Percentiles rank a stretch among this genome's conserved stretches.
Evolutionary conservation across 2,113 vertebrate species (phyloP).

Genomic region (Vulpes lagopus): DNA sequence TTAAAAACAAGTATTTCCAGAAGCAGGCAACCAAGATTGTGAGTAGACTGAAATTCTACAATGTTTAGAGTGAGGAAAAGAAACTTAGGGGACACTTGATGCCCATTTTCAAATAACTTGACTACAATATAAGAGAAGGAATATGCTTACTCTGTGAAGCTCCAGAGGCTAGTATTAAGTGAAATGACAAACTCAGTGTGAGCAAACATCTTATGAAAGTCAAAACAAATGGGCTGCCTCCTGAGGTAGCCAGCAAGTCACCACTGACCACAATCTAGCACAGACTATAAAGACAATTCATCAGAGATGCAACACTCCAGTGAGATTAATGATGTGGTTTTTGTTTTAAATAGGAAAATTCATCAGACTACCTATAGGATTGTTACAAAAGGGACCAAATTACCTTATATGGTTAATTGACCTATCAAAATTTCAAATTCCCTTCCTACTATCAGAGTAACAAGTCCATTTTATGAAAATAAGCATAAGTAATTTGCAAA

Average conservation of each 20-base stretch:
- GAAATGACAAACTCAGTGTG: not conserved
- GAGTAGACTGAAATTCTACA: not conserved
- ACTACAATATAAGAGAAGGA: not conserved
- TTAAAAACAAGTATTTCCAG: slow-evolving; percentile 43
- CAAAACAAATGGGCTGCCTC: not conserved
- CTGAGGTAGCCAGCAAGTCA: not conserved
- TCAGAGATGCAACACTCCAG: not conserved
- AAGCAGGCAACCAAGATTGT: not conserved
- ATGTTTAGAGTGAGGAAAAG: not conserved
- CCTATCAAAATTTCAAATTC: slow-evolving; percentile 3
- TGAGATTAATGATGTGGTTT: not conserved
- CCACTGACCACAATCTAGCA: not conserved
- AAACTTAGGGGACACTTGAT: not conserved
- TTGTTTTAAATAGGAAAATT: slow-evolving; percentile 43
- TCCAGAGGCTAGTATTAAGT: not conserved
- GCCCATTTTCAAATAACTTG: not conserved
- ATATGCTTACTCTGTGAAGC: not conserved
- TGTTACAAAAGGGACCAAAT: not conserved
- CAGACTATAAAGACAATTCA: not conserved
- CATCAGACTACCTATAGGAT: not conserved
- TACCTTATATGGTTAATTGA: not conserved
- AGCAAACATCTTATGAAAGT: slow-evolving; percentile 30
- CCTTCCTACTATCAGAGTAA: not conserved
- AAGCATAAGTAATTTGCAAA: slow-evolving; percentile 35
- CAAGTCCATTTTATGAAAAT: slow-evolving; percentile 25